Conservation (phyloP, 2,888 invertebrate species). For the Vandiemenella viatica region DNA sequence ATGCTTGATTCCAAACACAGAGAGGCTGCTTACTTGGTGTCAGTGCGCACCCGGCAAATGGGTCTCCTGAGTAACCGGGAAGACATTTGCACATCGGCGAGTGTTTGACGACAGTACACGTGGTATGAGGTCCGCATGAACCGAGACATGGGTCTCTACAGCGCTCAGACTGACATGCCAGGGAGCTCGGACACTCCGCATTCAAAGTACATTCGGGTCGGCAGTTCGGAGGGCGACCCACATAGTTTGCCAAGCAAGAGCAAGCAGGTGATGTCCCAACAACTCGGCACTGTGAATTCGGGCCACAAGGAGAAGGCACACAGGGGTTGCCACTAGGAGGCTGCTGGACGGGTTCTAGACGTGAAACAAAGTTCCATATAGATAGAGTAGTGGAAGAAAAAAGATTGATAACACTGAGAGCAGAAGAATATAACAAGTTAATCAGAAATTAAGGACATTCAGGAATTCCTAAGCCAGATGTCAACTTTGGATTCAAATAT, state of each 20-base stretch:
- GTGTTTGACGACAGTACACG: constrained; percentile 50
- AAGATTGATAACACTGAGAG: constrained; percentile 20
- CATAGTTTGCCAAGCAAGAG: constrained; percentile 38
- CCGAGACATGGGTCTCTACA: constrained; percentile 59
- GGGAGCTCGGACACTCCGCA: constrained; percentile 35
- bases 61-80: constrained; percentile 49
- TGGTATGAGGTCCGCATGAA: constrained; percentile 40
- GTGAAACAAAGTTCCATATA: background rate
- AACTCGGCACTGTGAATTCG: constrained; percentile 38
- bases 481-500: too few relatives aligned
- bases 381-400: constrained; percentile 21
- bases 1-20: too few relatives aligned
- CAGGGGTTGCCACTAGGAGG: constrained; percentile 38
- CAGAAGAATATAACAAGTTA: constrained; percentile 14
- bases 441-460: background rate
- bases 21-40: constrained; percentile 17
- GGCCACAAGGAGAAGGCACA: constrained; percentile 46
- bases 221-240: constrained; percentile 46
- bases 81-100: constrained; percentile 49
- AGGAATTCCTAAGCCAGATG: too few relatives aligned
- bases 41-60: constrained; percentile 40
- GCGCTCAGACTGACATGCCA: constrained; percentile 39
- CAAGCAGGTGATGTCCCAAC: constrained; percentile 39
- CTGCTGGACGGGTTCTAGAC: constrained; percentile 12
- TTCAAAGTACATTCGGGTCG: constrained; percentile 47